These are phyloP conservation scores for Enteromius unitaeniatus DNA, from an alignment of 2,797 vertebrate genomes.

Conservation along the genomic window DNA sequence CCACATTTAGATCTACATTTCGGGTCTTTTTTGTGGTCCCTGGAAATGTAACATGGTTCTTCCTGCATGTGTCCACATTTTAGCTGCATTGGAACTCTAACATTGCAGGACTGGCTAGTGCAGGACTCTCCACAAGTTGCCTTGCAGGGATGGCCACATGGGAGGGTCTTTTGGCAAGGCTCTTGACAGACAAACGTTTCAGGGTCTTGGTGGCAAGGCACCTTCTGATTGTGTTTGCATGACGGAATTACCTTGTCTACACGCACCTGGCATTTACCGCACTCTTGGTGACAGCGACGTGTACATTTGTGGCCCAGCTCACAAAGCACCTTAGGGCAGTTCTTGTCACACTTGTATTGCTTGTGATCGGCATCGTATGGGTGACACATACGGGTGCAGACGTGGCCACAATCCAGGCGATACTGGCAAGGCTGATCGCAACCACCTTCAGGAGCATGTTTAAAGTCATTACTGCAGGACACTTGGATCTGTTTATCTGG, in stretches of 20 bases:
- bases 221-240: constrained; percentile 86
- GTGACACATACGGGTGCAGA: constrained; percentile 89
- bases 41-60: constrained; percentile 74
- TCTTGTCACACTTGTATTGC: constrained; percentile 82
- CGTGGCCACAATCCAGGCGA: constrained; percentile 89
- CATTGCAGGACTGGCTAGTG: constrained; percentile 70
- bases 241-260: constrained; percentile 82
- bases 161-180: constrained; percentile 79
- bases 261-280: constrained; percentile 78
- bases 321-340: constrained; percentile 86
- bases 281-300: constrained; percentile 75
- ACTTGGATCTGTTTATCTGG: constrained; percentile 78
- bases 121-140: constrained; percentile 81
- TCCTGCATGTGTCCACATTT: constrained; percentile 84
- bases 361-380: constrained; percentile 87
- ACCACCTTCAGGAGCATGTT: constrained; percentile 88
- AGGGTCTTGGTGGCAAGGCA: constrained; percentile 83
- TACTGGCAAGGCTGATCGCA: constrained; percentile 87
- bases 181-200: constrained; percentile 76
- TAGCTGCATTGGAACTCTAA: constrained; percentile 71
- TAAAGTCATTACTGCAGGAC: constrained; percentile 81
- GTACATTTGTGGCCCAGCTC: constrained; percentile 82
- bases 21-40: constrained; percentile 22
- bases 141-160: constrained; percentile 84
- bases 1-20: constrained; percentile 77